Base-by-base conservation (phyloP, 2,113 vertebrate genomes). In the Scopus umbretta region DNA sequence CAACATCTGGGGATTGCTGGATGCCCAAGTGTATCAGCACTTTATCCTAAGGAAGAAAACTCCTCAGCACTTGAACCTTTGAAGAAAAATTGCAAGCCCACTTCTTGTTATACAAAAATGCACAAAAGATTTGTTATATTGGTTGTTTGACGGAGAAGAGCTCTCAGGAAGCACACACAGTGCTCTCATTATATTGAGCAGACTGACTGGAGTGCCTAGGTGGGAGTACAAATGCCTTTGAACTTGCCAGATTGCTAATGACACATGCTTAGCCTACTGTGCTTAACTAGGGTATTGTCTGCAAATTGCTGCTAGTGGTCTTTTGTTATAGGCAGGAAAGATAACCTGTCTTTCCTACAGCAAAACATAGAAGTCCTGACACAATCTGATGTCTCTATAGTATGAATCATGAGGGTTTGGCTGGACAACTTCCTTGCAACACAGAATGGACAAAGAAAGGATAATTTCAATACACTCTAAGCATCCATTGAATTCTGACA, bases 341-440 rank as follows among this genome's bases (percentile, higher is more conserved):
- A 27, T 3, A 4, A 34, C 8, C 30, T 2, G 43, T 6, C 23
- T 65, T n/a, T 47, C 17, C 62, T 2, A 15, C 36, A 71, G 59
- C 40, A 11, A 75, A 62, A 3, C 16, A 7, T 2, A 40, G 10
- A 9, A 38, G 23, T 3, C 34, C 8, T 63, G 80, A 4, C 45
- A 7, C 0, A 0, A 16, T 29, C 36, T 7, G 58, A 11, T 29
- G 23, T 10, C 43, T 67, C n/a, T n/a, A 5, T 20, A 21, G 49
- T 1, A 7, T 8, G 23, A 73, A 15, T 30, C 34, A 9, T 1
- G 9, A 30, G 11, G 58, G 38, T 8, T 21, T 50, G 43, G 26
- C 49, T 9, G 38, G 55, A 22, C 34, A 61, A 11, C 43, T 21
- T 58, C 70, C 55, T 11, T 9, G 32, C 10, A 42, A 47, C 16